phyloP scores from a whole-genome alignment of 2,888 invertebrate genomes.

The Plebejus argus region DNA sequence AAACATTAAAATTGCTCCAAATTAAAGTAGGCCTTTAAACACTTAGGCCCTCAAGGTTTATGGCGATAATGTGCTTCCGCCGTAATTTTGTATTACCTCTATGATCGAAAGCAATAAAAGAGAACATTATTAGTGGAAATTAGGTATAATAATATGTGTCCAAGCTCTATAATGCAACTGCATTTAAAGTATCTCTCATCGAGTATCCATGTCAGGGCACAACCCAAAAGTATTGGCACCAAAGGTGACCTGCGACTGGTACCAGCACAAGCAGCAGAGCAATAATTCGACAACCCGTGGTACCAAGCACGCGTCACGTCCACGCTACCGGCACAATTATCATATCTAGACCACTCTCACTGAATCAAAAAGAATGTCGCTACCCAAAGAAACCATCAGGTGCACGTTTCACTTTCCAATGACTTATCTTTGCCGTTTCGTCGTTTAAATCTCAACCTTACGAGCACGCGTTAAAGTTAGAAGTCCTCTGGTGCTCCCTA shows the following conservation, averaged over 20 bases:
- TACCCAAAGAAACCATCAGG: constrained; percentile 78
- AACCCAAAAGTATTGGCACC: not conserved
- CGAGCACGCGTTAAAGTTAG: constrained; percentile 45
- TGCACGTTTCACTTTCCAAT: constrained; percentile 80
- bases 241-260: not conserved
- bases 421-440: constrained; percentile 58
- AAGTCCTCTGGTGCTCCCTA: constrained; percentile 43
- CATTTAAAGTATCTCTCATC: not conserved
- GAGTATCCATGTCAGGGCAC: not conserved
- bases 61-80: not conserved
- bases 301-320: constrained; percentile 63
- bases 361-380: constrained; percentile 75
- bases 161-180: not conserved
- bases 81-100: not conserved
- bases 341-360: constrained; percentile 79
- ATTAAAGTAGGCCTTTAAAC: constrained; percentile 6
- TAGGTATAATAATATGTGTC: not conserved
- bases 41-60: not conserved
- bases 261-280: constrained; percentile 3
- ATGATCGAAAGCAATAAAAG: not conserved
- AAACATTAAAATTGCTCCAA: constrained; percentile 8
- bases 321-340: constrained; percentile 74
- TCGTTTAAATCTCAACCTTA: constrained; percentile 54
- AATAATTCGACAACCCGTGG: constrained; percentile 41
- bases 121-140: not conserved